phyloP scores from a whole-genome alignment of 2,797 vertebrate species.

The Acomys russatus region DNA sequence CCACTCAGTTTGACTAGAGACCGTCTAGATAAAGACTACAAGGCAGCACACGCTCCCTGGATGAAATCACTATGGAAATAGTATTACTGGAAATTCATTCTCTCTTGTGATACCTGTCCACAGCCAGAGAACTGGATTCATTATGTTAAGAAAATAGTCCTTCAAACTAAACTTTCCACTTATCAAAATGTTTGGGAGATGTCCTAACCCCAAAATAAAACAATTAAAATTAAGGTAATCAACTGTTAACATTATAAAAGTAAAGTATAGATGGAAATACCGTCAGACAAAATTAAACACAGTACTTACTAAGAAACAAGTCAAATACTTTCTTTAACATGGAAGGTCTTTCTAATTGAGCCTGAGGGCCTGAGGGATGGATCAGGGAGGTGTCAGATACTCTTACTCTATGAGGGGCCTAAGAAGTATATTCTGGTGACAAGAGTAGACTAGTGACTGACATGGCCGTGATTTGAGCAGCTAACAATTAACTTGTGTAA shows the following conservation, averaged over 20 bases:
- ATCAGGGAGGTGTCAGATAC: not conserved
- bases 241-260: constrained; percentile 26
- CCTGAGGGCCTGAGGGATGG: not conserved
- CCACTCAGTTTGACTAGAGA: not conserved
- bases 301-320: not conserved
- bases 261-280: not conserved
- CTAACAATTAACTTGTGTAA: too few species aligned
- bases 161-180: not conserved
- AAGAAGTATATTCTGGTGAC: too few species aligned
- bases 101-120: not conserved
- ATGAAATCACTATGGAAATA: not conserved
- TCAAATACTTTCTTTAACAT: constrained; percentile 16
- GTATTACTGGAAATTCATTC: not conserved
- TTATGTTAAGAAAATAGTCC: not conserved
- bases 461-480: too few species aligned
- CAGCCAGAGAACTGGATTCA: not conserved
- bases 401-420: not conserved
- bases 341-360: not conserved
- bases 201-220: not conserved
- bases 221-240: not conserved
- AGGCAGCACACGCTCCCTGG: not conserved
- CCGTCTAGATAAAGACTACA: not conserved
- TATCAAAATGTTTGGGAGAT: constrained; percentile 33
- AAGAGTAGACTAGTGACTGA: too few species aligned
- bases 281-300: not conserved